Percentiles rank a stretch among this genome's conserved stretches.
Conservation (phyloP, 64 coral and sea anemone species). For the Cladopsammia gracilis region DNA sequence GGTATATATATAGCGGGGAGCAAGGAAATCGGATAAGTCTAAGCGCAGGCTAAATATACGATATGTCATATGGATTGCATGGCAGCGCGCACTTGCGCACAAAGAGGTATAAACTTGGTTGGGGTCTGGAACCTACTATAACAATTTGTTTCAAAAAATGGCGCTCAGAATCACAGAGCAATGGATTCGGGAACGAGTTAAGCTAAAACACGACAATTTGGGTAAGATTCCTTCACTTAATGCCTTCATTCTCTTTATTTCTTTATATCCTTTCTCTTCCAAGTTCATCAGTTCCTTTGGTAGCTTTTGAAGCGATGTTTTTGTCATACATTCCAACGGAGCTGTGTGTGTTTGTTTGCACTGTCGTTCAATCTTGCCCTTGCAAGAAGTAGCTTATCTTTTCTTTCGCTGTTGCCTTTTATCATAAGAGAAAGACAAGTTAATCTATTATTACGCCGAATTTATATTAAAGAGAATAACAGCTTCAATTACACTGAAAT, state of each 20-base stretch:
- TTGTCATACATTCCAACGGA: slow-evolving; percentile 26
- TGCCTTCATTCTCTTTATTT: not conserved
- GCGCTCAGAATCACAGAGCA: slow-evolving; percentile 95
- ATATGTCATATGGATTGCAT: too few relatives aligned
- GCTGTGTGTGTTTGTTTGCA: not conserved
- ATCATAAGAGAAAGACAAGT: not conserved
- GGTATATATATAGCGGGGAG: too few relatives aligned
- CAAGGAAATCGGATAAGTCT: too few relatives aligned
- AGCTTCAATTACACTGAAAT: too few relatives aligned
- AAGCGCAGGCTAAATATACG: too few relatives aligned
- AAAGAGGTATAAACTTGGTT: too few relatives aligned
- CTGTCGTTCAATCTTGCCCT: not conserved
- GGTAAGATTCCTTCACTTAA: slow-evolving; percentile 56
- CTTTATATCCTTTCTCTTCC: not conserved
- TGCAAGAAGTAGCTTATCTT: not conserved
- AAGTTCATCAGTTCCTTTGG: too few relatives aligned
- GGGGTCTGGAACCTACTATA: not conserved
- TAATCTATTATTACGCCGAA: too few relatives aligned
- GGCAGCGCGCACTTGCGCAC: too few relatives aligned
- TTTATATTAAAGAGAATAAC: too few relatives aligned
- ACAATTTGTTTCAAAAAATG: slow-evolving; percentile 89
- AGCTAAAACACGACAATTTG: slow-evolving; percentile 95
- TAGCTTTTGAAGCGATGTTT: not conserved
- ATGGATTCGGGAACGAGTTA: slow-evolving; percentile 96
- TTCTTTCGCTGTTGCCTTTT: not conserved